A percentile compares a stretch with the other conserved stretches of the same genome.
Conservation (phyloP, 2,797 vertebrate genomes). For the Spea hammondii region DNA sequence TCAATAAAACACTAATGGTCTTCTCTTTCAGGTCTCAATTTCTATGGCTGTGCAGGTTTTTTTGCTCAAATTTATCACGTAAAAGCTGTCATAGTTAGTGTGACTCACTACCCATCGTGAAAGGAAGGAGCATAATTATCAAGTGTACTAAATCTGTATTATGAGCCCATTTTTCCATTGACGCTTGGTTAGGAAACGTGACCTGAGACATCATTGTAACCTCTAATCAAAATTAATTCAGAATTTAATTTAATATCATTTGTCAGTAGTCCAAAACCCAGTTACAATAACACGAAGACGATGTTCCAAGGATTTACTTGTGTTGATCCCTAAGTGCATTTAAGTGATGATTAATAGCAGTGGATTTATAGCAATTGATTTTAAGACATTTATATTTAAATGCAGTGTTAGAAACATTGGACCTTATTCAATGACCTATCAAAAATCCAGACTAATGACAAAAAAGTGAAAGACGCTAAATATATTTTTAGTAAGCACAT, state of each 20-base stretch:
- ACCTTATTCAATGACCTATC: too few species aligned
- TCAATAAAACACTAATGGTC: constrained; percentile 18
- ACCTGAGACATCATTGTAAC: not conserved
- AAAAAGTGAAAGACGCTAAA: too few species aligned
- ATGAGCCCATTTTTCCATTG: constrained; percentile 8
- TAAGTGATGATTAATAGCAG: too few species aligned
- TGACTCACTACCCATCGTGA: constrained; percentile 18
- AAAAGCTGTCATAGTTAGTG: constrained; percentile 15
- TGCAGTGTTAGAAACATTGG: too few species aligned
- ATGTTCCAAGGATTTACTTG: not conserved
- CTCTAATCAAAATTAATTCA: not conserved
- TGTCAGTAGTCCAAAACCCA: not conserved
- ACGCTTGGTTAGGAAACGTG: constrained; percentile 1
- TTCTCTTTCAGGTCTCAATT: constrained; percentile 22
- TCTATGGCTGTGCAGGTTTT: constrained; percentile 6
- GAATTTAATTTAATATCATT: not conserved
- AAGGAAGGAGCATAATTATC: constrained; percentile 27
- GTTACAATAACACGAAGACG: not conserved
- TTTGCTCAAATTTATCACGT: constrained; percentile 22
- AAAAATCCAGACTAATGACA: too few species aligned
- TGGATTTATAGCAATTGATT: too few species aligned
- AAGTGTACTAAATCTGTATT: constrained; percentile 11
- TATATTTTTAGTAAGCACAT: too few species aligned
- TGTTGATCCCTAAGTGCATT: too few species aligned
- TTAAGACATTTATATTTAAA: too few species aligned